These are phyloP conservation scores for Exephanes ischioxanthus DNA, from an alignment of 2,888 invertebrate genomes.

Conservation along the genomic window DNA sequence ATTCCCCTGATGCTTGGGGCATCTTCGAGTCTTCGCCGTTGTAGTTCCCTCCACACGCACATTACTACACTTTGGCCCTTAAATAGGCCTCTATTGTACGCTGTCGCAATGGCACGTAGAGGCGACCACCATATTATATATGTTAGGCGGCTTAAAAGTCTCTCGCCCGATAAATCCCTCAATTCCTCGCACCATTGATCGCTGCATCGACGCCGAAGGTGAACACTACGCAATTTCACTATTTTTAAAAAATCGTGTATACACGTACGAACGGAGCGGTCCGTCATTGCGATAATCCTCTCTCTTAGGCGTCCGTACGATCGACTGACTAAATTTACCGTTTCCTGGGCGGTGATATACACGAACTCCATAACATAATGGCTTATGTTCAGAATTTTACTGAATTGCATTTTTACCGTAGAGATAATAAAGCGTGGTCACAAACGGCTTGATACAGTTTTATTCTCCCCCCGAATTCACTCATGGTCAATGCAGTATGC, in stretches of 20 bases:
- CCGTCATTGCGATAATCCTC: not conserved
- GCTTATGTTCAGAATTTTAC: too few species aligned
- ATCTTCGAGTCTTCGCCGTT: too few species aligned
- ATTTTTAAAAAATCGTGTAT: conserved; percentile 13
- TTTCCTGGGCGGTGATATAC: not conserved
- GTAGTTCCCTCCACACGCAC: conserved; percentile 6
- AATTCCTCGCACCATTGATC: conserved; percentile 17
- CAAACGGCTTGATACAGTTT: too few species aligned
- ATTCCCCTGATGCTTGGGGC: too few species aligned
- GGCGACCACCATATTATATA: not conserved
- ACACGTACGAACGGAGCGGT: conserved; percentile 6
- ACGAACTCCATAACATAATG: not conserved
- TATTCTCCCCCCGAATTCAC: too few species aligned
- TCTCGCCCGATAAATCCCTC: too few species aligned
- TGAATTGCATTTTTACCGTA: too few species aligned
- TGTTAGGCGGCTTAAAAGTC: not conserved
- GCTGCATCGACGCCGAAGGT: conserved; percentile 11
- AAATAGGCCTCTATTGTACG: not conserved
- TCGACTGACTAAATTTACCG: not conserved
- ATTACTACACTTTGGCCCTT: not conserved
- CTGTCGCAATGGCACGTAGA: too few species aligned
- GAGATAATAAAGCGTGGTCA: too few species aligned
- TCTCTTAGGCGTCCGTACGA: not conserved
- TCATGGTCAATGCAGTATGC: too few species aligned
- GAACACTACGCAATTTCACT: not conserved